Evolutionary conservation across 2,113 vertebrate species (phyloP).

Genomic region (Chlamydotis undulata): DNA sequence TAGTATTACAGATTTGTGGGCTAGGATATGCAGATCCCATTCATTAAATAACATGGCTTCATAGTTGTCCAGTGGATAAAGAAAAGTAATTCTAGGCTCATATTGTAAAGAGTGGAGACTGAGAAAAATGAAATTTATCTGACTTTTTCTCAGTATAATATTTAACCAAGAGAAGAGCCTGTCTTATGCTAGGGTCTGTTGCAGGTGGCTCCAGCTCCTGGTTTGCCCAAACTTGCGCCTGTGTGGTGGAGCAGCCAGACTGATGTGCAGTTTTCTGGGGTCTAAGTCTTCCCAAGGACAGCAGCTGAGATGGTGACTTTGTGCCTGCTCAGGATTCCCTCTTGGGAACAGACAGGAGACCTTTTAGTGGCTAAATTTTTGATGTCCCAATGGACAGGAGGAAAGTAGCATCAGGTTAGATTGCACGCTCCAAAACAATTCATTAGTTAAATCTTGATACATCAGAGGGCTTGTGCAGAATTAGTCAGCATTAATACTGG

Average conservation of each 20-base stretch:
- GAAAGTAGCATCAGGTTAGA: background rate
- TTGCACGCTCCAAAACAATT: background rate
- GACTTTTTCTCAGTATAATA: background rate
- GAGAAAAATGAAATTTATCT: background rate
- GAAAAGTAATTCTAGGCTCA: background rate
- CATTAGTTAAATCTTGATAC: background rate
- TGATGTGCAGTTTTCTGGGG: background rate
- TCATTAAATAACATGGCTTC: background rate
- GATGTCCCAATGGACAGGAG: background rate
- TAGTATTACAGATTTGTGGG: background rate
- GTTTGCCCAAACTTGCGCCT: background rate
- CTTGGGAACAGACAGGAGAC: background rate
- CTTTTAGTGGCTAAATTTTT: background rate
- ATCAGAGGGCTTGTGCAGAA: background rate
- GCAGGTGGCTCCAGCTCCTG: background rate
- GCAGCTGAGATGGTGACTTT: background rate
- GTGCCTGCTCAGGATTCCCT: background rate
- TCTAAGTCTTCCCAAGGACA: background rate
- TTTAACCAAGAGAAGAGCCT: background rate
- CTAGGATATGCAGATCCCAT: background rate
- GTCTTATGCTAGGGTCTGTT: background rate
- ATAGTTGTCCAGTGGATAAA: background rate
- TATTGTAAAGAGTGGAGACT: accelerated
- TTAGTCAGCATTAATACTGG: background rate
- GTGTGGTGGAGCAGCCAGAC: background rate